Conservation (phyloP, 2,113 vertebrate genomes). For the Tupaia tana region DNA sequence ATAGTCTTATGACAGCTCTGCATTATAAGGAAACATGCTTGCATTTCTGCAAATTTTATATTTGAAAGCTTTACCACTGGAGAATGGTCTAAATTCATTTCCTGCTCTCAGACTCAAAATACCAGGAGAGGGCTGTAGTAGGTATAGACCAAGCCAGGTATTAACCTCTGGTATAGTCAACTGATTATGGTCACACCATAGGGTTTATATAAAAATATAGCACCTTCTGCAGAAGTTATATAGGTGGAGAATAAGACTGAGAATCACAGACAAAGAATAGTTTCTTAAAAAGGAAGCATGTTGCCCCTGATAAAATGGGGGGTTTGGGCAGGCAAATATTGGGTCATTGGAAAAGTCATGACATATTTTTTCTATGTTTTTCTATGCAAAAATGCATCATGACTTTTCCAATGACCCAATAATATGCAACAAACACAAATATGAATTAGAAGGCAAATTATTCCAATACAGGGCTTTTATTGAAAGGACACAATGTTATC, state of each 20-base stretch:
- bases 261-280: neutral
- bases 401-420: no score
- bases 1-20: neutral
- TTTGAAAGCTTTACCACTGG: neutral
- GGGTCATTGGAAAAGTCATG: no score
- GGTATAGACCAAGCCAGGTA: neutral
- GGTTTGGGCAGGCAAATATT: neutral
- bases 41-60: neutral
- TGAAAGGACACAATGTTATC: neutral
- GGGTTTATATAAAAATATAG: neutral
- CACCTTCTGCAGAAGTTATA: neutral
- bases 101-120: neutral
- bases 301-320: neutral
- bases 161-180: neutral
- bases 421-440: constrained; percentile 11
- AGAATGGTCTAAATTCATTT: neutral
- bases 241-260: neutral
- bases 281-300: neutral
- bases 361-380: no score
- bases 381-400: no score
- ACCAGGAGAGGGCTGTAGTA: neutral
- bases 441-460: neutral
- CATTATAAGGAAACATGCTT: neutral
- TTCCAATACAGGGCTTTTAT: neutral
- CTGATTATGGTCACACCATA: neutral